Evolutionary conservation across 1,140 invertebrate species (phyloP), one percentile per base, ranked within the genome.

Genomic region (Leptonema lineaticorne): DNA sequence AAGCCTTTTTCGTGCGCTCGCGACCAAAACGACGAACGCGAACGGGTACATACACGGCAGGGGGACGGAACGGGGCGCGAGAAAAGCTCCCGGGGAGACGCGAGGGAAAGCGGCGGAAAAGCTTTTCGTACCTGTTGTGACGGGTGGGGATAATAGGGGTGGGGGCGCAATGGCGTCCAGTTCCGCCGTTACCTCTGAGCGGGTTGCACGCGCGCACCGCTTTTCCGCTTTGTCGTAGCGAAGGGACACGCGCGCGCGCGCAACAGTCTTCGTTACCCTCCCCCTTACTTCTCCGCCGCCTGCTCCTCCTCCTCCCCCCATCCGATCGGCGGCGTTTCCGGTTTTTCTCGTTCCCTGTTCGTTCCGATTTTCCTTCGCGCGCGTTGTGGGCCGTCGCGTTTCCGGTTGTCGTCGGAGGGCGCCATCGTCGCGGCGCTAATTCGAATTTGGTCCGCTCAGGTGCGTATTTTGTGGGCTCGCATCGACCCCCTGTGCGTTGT

Each of bases 181-280:
- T 62, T 33, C 33, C n/a, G 33, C 11, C 30, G 30, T 18, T 18
- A 37, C 33, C 37, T n/a, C 33, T 20, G 37, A 45, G 37, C 33
- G 59, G 37, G 59, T 18, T 37, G 59, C 59, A 62, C 59, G 58
- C 33, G 33, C 59, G 59, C 59, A 37, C 37, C 59, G 16, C 29
- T 27, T 56, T 26, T 27, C 26, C 33, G 22, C 16, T 4, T 9
- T 18, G n/a, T 8, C 46, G 18, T 20, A 18, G 46, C 18, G 46
- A 9, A 20, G 16, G 46, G 5, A 11, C 30, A 33, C 11, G 5
- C 29, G 14, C 46, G 46, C 46, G 46, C 41, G 41, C 46, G 46
- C 46, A 48, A 48, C 46, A 48, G 6, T 48, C 50, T 4, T 24
- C 9, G 22, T 4, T 22, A 8, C 9, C 6, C 24, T 11, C 20